Evolutionary conservation across 2,888 invertebrate genomes (phyloP).

Genomic region (Macaria liturata): DNA sequence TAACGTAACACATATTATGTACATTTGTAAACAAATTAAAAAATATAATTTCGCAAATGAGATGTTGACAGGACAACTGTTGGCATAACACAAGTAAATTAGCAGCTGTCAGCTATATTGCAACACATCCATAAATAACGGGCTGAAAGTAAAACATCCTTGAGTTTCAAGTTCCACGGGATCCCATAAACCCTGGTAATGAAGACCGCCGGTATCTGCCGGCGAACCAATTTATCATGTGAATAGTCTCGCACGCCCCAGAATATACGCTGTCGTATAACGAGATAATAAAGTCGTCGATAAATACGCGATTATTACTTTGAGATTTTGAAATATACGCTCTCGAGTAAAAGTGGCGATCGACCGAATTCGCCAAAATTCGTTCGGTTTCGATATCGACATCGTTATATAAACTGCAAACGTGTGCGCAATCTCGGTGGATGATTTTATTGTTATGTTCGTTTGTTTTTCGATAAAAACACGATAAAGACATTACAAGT

Average conservation of each 20-base stretch:
- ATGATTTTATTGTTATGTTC: conserved; percentile 54
- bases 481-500: conserved; percentile 59
- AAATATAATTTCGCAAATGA: no score
- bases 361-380: conserved; percentile 59
- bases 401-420: conserved; percentile 57
- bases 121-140: conserved; percentile 44
- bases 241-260: conserved; percentile 41
- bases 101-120: conserved; percentile 40
- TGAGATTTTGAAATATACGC: conserved; percentile 53
- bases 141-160: conserved; percentile 37
- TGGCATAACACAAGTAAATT: no score
- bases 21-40: no score
- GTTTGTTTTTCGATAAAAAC: conserved; percentile 58
- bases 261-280: conserved; percentile 38
- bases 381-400: conserved; percentile 53
- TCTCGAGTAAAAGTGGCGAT: conserved; percentile 46
- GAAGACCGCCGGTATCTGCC: conserved; percentile 34
- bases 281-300: conserved; percentile 44
- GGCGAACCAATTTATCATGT: conserved; percentile 46
- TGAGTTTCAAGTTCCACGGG: conserved; percentile 40
- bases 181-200: conserved; percentile 42
- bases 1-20: no score
- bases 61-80: no score
- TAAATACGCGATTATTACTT: conserved; percentile 46
- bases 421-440: conserved; percentile 45